phyloP scores from a whole-genome alignment of 2,113 vertebrate species.

The Ictalurus furcatus region DNA sequence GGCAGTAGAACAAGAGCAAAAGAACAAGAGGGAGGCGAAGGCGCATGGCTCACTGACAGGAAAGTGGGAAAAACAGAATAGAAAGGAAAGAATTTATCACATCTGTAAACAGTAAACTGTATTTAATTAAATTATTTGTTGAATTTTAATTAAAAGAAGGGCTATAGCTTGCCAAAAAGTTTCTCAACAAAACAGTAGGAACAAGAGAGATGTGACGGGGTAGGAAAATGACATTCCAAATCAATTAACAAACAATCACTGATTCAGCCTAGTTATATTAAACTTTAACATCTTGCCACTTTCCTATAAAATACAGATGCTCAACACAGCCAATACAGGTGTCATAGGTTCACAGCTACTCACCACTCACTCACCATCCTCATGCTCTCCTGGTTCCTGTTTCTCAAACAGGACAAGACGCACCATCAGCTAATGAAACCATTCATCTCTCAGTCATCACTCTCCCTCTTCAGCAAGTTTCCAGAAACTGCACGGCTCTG shows the following conservation, averaged over 20 bases:
- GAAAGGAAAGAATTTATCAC: not conserved
- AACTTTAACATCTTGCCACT: not conserved
- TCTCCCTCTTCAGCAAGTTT: slow-evolving; percentile 33
- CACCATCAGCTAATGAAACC: slow-evolving; percentile 31
- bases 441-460: slow-evolving; percentile 4
- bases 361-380: slow-evolving; percentile 32
- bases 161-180: not conserved
- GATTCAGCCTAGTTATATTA: not conserved
- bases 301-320: not conserved
- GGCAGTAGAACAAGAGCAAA: slow-evolving; percentile 64
- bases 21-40: slow-evolving; percentile 59
- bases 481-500: slow-evolving; percentile 48
- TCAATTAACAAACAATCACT: not conserved
- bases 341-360: not conserved
- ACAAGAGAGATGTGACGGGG: not conserved
- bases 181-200: not conserved
- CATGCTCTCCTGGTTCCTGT: not conserved
- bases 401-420: not conserved
- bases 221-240: not conserved
- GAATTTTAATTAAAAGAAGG: not conserved
- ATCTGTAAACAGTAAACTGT: not conserved
- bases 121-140: not conserved
- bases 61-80: slow-evolving; percentile 26
- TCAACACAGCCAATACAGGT: not conserved
- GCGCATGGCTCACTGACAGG: slow-evolving; percentile 70